Evolutionary conservation across 2,888 invertebrate species (phyloP).

Genomic region (Diplolepis rosae): DNA sequence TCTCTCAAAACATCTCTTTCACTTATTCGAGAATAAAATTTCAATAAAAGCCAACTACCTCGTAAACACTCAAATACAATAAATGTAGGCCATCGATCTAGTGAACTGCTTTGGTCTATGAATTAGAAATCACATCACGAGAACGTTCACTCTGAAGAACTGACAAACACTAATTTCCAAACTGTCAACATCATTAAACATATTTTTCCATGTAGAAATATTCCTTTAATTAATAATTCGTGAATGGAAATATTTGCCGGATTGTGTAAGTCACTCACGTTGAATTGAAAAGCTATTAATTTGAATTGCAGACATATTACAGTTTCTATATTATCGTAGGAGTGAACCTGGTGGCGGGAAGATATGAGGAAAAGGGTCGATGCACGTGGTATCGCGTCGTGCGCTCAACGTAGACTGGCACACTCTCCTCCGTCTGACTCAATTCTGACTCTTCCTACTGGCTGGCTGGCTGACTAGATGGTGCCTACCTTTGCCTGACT

Average conservation of each 20-base stretch:
- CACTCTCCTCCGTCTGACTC: constrained; percentile 67
- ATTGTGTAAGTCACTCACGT: not conserved
- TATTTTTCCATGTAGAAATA: constrained; percentile 17
- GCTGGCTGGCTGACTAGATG: constrained; percentile 38
- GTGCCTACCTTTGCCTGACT: constrained; percentile 25
- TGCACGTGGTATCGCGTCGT: constrained; percentile 65
- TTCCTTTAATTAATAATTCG: not conserved
- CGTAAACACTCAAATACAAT: not conserved
- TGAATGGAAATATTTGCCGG: not conserved
- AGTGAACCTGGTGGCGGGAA: constrained; percentile 22
- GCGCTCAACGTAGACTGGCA: constrained; percentile 70
- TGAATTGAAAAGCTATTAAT: not conserved
- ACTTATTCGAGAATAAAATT: no score
- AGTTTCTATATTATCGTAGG: not conserved
- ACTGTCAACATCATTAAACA: constrained; percentile 24
- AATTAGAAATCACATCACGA: constrained; percentile 23
- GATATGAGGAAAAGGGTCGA: constrained; percentile 26
- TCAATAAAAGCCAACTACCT: constrained; percentile 12
- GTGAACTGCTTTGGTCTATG: not conserved
- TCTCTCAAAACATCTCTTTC: no score
- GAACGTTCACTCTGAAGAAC: not conserved
- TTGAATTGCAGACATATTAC: not conserved
- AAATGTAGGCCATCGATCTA: constrained; percentile 18
- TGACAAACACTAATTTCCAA: constrained; percentile 32
- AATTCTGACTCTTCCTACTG: constrained; percentile 70